Base-by-base conservation (phyloP, 2,113 vertebrate species). In the Indri indri region DNA sequence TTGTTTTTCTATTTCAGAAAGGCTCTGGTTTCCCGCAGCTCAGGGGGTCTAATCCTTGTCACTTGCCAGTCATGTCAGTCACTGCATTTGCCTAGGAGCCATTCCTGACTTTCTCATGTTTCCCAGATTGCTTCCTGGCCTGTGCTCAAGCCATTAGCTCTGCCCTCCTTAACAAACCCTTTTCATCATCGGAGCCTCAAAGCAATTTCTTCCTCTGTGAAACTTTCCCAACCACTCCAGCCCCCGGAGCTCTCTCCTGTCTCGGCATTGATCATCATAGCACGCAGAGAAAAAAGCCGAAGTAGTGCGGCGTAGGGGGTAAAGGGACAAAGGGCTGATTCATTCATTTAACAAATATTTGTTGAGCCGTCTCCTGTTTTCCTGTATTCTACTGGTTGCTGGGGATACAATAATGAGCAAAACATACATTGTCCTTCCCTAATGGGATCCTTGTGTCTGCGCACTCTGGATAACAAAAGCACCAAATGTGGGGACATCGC, bases 331-430 rank as follows among this genome's bases (percentile, higher is more conserved):
- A 96, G 71, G 42, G 22, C 57, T 25, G 27, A 42, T 76, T 96
- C 87, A 93, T 45, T 91, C 66, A 52, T 59, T 70, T 54, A 59
- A 95, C 79, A 95, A 88, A 93, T 77, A 52, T 77, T 80, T 81
- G 54, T 73, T 54, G 42, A 88, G 65, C 77, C 20, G 63, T 54
- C 86, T 63, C 71, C 57, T 81, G 10, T 74, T 91, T 71, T 82
- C 25, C 54, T 59, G 18, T 77, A 80, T 71, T 88, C 40, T 20
- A 47, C 66, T 32, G n/a, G 61, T 84, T 82, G 68, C 40, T 59
- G 84, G 63, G 42, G 66, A 34, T 32, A 83, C 47, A 54, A 30
- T 73, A 40, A 84, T 61, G 32, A 92, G 32, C 40, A 91, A 76
- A 92, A 57, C 14, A 54, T n/a, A 61, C 40, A 5, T 30, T 17